Percentiles rank a stretch among this genome's conserved stretches.
These are phyloP conservation scores for Tauraco erythrolophus DNA, from an alignment of 2,113 vertebrate genomes.

Conservation along the genomic window DNA sequence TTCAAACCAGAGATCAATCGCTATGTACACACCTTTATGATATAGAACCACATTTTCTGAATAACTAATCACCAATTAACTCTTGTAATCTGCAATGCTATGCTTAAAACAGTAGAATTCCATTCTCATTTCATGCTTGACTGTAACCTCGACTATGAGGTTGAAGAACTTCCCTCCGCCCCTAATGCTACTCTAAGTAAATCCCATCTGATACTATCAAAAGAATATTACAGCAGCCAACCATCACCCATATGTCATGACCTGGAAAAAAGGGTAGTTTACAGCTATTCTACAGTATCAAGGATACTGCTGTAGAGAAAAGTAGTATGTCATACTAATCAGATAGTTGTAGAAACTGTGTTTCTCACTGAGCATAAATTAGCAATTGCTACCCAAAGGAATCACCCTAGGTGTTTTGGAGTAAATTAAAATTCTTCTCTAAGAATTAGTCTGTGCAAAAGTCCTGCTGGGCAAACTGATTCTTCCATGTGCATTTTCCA, in stretches of 20 bases:
- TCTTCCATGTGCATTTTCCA: slow-evolving; percentile 3
- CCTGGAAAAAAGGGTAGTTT: not conserved
- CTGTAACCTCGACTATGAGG: not conserved
- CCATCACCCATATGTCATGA: not conserved
- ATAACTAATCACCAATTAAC: not conserved
- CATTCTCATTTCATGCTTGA: not conserved
- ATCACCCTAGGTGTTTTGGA: not conserved
- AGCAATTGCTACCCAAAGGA: not conserved
- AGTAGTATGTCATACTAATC: not conserved
- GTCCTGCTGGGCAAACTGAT: not conserved
- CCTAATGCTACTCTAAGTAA: not conserved
- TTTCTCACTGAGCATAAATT: not conserved
- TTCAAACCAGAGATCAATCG: not conserved
- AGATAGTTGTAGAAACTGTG: not conserved
- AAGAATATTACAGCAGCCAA: not conserved
- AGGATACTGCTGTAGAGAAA: not conserved
- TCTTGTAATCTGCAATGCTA: not conserved
- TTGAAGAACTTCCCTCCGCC: not conserved
- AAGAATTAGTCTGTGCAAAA: not conserved
- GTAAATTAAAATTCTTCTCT: not conserved
- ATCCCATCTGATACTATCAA: not conserved
- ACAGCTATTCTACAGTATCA: not conserved
- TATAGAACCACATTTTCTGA: not conserved
- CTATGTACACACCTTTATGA: not conserved
- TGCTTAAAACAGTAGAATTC: not conserved